Evolutionary conservation across 37 sponge, comb jelly and placozoan genomes (phyloP).

Genomic region (Chondrilla cf. caribensis): DNA sequence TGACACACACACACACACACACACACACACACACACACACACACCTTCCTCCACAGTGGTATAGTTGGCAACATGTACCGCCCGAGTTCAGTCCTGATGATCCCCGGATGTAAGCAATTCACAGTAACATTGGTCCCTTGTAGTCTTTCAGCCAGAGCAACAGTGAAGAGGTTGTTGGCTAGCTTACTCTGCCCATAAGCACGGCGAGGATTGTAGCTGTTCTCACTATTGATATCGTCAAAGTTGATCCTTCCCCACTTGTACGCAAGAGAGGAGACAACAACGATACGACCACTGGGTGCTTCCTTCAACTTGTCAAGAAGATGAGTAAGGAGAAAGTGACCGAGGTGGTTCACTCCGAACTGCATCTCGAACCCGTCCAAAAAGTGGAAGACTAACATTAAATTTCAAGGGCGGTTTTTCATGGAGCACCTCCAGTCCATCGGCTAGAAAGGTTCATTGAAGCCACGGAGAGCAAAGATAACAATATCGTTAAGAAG

Average conservation of each 20-base stretch:
- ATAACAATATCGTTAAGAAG: no score
- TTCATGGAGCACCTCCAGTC: no score
- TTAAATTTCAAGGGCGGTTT: no score
- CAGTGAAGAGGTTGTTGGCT: slow-evolving; percentile 79
- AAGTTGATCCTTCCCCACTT: slow-evolving; percentile 46
- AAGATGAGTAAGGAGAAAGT: slow-evolving; percentile 87
- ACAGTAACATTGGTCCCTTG: slow-evolving; percentile 60
- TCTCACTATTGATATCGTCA: slow-evolving; percentile 57
- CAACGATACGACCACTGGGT: slow-evolving; percentile 63
- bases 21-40: no score
- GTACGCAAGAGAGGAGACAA: slow-evolving; percentile 56
- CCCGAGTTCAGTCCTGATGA: slow-evolving; percentile 51
- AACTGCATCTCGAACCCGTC: slow-evolving; percentile 87
- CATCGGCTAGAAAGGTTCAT: no score
- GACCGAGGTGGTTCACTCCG: slow-evolving; percentile 87
- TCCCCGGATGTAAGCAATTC: slow-evolving; percentile 73
- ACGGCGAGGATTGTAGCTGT: slow-evolving; percentile 2
- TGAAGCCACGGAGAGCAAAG: no score
- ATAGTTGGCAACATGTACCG: neutral
- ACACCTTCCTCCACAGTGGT: neutral
- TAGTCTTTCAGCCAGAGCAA: slow-evolving; percentile 42
- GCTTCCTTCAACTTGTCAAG: slow-evolving; percentile 72
- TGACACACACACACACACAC: no score
- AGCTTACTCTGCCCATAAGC: slow-evolving; percentile 77
- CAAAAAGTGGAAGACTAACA: no score